These are phyloP conservation scores for Argyresthia goedartella DNA, from an alignment of 2,888 invertebrate species.

Conservation along the genomic window DNA sequence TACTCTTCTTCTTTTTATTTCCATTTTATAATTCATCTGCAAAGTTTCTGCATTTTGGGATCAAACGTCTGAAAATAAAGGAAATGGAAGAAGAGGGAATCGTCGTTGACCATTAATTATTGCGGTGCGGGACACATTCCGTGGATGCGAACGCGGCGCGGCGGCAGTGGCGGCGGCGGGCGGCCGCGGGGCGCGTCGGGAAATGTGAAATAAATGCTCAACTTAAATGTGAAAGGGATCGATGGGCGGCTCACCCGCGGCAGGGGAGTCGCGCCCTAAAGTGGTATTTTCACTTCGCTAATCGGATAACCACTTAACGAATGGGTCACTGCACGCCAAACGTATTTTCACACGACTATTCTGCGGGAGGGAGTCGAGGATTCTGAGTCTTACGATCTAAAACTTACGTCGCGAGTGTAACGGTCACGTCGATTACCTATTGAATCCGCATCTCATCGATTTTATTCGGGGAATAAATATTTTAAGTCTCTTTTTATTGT, in stretches of 20 bases:
- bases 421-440: conserved; percentile 39
- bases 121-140: conserved; percentile 33
- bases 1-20: too few species aligned
- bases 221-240: conserved; percentile 66
- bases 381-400: conserved; percentile 56
- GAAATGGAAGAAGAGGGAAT: background rate
- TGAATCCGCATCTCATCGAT: conserved; percentile 42
- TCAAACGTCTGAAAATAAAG: conserved; percentile 1
- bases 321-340: conserved; percentile 70
- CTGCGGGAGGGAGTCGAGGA: conserved; percentile 50
- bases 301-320: conserved; percentile 74
- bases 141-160: conserved; percentile 22
- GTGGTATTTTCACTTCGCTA: conserved; percentile 74
- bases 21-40: too few species aligned
- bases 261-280: conserved; percentile 66
- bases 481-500: conserved; percentile 49
- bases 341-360: conserved; percentile 70
- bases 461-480: conserved; percentile 26
- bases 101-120: conserved; percentile 52
- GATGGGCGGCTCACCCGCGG: conserved; percentile 48
- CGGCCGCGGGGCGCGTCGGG: conserved; percentile 50
- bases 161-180: conserved; percentile 39
- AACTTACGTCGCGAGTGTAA: conserved; percentile 59
- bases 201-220: conserved; percentile 69
- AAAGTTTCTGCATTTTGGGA: too few species aligned